These are phyloP conservation scores for Thecocarcelia acutangulata DNA, from an alignment of 2,888 invertebrate species.

Conservation along the genomic window DNA sequence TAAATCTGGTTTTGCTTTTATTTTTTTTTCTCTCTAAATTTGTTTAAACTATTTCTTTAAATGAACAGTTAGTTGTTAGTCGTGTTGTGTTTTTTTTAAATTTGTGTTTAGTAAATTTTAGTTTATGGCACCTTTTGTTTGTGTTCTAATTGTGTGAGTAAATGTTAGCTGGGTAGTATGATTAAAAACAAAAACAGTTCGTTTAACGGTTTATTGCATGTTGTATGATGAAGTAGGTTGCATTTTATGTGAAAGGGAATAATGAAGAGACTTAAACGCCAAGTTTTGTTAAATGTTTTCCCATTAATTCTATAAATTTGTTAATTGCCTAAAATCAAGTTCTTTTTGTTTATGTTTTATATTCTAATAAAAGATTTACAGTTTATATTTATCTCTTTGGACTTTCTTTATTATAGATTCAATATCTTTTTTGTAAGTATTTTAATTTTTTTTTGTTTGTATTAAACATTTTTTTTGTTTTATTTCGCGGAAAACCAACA, in stretches of 20 bases:
- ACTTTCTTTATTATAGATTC: conserved; percentile 49
- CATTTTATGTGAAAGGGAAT: conserved; percentile 21
- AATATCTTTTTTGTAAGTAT: conserved; percentile 42
- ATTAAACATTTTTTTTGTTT: conserved; percentile 10
- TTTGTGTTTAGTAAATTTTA: conserved; percentile 64
- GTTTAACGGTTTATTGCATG: background rate
- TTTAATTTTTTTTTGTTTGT: conserved; percentile 22
- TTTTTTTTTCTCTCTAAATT: conserved; percentile 27
- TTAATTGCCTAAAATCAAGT: conserved; percentile 68
- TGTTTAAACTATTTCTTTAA: conserved; percentile 21
- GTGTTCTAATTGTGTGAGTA: conserved; percentile 20
- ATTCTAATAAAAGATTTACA: conserved; percentile 58
- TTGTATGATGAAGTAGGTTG: conserved; percentile 19
- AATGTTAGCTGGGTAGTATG: conserved; percentile 31
- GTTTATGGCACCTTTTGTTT: conserved; percentile 65
- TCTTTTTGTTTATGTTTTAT: conserved; percentile 42
- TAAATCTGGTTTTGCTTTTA: conserved; percentile 5
- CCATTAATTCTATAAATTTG: conserved; percentile 62
- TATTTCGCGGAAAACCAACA: conserved; percentile 47
- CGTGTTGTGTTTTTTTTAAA: too few relatives aligned
- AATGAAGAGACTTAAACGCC: conserved; percentile 32
- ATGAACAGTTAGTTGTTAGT: too few relatives aligned
- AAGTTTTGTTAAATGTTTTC: conserved; percentile 19
- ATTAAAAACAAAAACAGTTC: background rate
- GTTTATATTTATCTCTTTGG: conserved; percentile 62